These are phyloP conservation scores for Sylvietta virens DNA, from an alignment of 2,113 vertebrate species.

Conservation along the genomic window DNA sequence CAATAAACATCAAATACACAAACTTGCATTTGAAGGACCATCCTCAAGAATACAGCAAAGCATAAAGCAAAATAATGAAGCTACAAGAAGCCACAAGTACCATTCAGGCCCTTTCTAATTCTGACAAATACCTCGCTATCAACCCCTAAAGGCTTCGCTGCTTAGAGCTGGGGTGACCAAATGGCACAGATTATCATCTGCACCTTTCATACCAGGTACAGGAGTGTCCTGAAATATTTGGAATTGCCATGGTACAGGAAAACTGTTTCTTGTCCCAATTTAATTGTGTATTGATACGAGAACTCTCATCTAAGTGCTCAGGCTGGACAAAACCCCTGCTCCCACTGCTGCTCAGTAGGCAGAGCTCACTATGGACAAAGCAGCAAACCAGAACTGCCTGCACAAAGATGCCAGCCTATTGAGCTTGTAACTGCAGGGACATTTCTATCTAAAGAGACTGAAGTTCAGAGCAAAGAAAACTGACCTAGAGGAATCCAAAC, in stretches of 20 bases:
- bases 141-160: not conserved
- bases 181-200: fast-evolving
- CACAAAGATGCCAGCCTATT: not conserved
- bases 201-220: not conserved
- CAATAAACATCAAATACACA: not conserved
- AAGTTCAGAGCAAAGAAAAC: not conserved
- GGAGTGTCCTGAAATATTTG: not conserved
- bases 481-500: not conserved
- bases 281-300: not conserved
- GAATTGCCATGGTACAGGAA: not conserved
- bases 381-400: not conserved
- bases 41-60: not conserved
- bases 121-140: not conserved
- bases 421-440: not conserved
- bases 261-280: not conserved
- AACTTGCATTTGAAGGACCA: not conserved
- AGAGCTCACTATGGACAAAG: not conserved
- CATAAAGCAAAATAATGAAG: not conserved
- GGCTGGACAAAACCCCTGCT: not conserved
- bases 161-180: not conserved
- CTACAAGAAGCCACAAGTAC: not conserved
- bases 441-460: not conserved
- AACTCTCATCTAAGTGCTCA: not conserved
- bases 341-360: not conserved
- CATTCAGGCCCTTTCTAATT: not conserved